Conservation (phyloP, 1,140 invertebrate genomes). For the Drosophila navojoa region DNA sequence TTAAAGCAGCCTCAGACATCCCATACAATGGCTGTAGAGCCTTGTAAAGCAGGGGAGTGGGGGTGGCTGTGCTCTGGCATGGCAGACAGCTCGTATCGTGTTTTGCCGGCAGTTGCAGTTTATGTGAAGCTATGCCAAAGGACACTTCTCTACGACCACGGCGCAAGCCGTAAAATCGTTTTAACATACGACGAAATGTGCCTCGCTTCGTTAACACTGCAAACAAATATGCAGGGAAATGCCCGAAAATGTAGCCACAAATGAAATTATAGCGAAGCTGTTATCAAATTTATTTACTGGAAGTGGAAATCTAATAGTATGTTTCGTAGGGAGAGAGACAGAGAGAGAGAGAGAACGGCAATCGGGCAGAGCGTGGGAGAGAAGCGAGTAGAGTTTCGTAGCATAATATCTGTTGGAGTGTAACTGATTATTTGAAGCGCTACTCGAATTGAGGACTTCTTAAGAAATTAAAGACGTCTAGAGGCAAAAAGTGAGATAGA, state of each 20-base stretch:
- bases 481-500: background rate
- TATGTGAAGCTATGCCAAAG: constrained; percentile 63
- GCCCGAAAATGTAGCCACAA: constrained; percentile 4
- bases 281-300: background rate
- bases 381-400: too few species aligned
- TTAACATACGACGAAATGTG: constrained; percentile 36
- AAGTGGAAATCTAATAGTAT: background rate
- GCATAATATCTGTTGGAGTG: too few species aligned
- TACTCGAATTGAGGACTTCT: too few species aligned
- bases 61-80: background rate
- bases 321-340: too few species aligned
- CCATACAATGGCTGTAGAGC: background rate
- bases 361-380: too few species aligned
- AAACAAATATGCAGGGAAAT: background rate
- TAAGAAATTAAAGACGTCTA: too few species aligned
- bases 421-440: too few species aligned
- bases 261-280: constrained; percentile 2
- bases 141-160: constrained; percentile 37
- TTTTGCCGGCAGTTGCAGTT: constrained; percentile 57
- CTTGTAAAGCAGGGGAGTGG: too few species aligned
- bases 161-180: constrained; percentile 51
- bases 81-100: constrained; percentile 37
- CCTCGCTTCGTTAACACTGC: constrained; percentile 24
- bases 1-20: constrained; percentile 15
- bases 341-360: too few species aligned